phyloP scores from a whole-genome alignment of 2,797 vertebrate genomes.

The Chaunax sp. region DNA sequence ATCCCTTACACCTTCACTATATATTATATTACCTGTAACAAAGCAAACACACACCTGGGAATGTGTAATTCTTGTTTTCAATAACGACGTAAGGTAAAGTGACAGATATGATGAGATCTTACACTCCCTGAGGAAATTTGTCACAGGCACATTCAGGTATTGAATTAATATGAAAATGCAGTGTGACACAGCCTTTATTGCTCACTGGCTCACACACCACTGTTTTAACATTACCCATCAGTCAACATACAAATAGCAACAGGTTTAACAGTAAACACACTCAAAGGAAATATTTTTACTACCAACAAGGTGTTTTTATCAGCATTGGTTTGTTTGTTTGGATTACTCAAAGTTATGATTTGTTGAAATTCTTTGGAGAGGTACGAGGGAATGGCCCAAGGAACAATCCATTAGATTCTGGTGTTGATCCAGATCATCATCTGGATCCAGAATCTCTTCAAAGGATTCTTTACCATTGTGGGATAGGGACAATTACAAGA shows the following conservation, averaged over 20 bases:
- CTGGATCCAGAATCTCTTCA: no score
- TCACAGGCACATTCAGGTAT: slow-evolving; percentile 35
- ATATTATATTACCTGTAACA: slow-evolving; percentile 52
- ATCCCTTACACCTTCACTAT: slow-evolving; percentile 40
- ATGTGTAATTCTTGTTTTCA: slow-evolving; percentile 50
- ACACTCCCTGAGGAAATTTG: slow-evolving; percentile 68
- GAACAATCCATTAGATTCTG: no score
- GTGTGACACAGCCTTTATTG: slow-evolving; percentile 46
- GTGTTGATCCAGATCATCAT: no score
- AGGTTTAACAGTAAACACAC: slow-evolving; percentile 22
- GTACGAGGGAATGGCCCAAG: no score
- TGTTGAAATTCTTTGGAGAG: no score
- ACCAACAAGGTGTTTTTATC: background rate
- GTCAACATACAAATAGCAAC: slow-evolving; percentile 31
- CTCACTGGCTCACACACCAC: slow-evolving; percentile 29
- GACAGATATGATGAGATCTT: slow-evolving; percentile 58
- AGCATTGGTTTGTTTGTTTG: no score
- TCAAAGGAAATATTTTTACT: slow-evolving; percentile 26
- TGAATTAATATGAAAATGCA: slow-evolving; percentile 62
- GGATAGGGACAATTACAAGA: no score
- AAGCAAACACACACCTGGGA: slow-evolving; percentile 45
- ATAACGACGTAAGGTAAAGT: slow-evolving; percentile 53
- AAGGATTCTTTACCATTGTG: no score
- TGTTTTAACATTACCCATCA: slow-evolving; percentile 42
- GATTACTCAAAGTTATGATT: no score